phyloP scores from a whole-genome alignment of 2,113 vertebrate genomes.

The Corvus cornix region DNA sequence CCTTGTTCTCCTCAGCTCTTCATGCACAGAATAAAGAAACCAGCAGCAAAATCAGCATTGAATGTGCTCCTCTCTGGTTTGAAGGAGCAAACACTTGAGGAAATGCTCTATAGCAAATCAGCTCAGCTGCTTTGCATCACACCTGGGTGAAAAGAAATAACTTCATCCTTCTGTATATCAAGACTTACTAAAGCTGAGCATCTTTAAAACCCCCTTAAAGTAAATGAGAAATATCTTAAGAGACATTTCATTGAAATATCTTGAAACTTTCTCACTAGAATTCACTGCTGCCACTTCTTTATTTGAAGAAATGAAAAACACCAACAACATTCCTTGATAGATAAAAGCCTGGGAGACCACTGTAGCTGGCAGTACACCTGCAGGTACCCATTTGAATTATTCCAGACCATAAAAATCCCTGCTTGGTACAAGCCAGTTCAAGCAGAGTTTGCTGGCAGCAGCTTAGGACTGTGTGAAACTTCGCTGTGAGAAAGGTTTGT shows the following conservation, averaged over 20 bases:
- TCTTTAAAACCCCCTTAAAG: neutral
- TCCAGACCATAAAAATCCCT: neutral
- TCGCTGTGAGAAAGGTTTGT: neutral
- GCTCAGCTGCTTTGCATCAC: neutral
- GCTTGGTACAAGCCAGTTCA: neutral
- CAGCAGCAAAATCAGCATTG: neutral
- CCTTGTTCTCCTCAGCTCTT: neutral
- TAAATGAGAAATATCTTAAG: neutral
- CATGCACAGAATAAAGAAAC: neutral
- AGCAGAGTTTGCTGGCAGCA: neutral
- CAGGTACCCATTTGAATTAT: neutral
- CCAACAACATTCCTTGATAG: accelerated
- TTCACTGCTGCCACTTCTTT: neutral
- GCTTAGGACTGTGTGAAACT: neutral
- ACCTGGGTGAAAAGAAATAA: neutral
- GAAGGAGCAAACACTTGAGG: neutral
- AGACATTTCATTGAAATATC: neutral
- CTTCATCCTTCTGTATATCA: neutral
- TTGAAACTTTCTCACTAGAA: neutral
- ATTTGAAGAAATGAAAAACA: neutral
- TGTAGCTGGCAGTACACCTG: neutral
- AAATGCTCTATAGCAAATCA: neutral
- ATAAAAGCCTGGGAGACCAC: neutral
- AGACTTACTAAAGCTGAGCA: neutral
- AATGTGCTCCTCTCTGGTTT: no score